Percentiles rank a stretch among this genome's conserved stretches.
Evolutionary conservation across 2,797 vertebrate species (phyloP).

Genomic region (Coccyzus lansbergi): DNA sequence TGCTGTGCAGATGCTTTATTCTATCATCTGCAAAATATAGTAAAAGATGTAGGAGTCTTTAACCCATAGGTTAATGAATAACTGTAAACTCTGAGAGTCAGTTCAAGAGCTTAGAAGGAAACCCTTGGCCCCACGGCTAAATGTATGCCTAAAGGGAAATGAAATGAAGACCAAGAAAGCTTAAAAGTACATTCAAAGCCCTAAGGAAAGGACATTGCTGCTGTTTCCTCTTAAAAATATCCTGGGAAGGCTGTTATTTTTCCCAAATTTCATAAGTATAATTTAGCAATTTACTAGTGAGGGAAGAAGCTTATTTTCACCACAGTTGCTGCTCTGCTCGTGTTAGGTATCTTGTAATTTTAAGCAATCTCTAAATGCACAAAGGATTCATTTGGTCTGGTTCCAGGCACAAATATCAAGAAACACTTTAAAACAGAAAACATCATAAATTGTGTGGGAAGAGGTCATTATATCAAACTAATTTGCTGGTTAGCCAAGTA

Average conservation of each 20-base stretch:
- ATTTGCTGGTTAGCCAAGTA: neutral
- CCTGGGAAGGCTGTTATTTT: neutral
- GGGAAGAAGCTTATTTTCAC: neutral
- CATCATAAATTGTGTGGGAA: neutral
- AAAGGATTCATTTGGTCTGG: neutral
- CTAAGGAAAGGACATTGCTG: neutral
- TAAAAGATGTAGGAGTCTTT: neutral
- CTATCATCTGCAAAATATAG: conserved; percentile 10
- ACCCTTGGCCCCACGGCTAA: neutral
- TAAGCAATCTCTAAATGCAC: neutral
- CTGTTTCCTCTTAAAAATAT: neutral
- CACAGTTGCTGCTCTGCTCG: neutral
- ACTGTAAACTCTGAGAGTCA: conserved; percentile 4
- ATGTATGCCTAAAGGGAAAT: neutral
- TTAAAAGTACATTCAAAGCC: neutral
- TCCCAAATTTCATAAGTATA: neutral
- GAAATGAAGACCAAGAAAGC: neutral
- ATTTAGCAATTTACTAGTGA: neutral
- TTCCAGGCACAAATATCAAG: neutral
- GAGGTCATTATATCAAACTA: neutral
- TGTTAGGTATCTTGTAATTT: neutral
- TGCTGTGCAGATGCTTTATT: neutral
- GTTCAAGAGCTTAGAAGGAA: conserved; percentile 25
- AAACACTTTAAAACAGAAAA: neutral
- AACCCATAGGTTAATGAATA: conserved; percentile 43